Percentiles rank a stretch among this genome's conserved stretches.
Conservation (phyloP, 2,888 invertebrate genomes). For the Calliopum simillimum region DNA sequence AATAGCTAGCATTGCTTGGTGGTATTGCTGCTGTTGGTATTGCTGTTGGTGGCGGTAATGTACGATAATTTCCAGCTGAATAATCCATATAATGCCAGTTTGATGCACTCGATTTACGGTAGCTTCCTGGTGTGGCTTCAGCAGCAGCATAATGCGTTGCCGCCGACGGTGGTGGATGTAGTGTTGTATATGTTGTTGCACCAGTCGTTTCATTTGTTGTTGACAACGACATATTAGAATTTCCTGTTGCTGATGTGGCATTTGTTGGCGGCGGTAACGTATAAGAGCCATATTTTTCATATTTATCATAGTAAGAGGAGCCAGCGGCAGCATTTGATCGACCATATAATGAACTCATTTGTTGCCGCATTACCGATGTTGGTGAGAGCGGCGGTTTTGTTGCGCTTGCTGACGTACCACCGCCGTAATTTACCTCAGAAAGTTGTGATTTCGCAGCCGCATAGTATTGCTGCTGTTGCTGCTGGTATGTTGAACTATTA, state of each 20-base stretch:
- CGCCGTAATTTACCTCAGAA: constrained; percentile 51
- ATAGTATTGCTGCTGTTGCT: constrained; percentile 46
- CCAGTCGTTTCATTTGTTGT: constrained; percentile 15
- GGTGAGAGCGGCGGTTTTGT: constrained; percentile 36
- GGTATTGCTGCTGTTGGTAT: constrained; percentile 31
- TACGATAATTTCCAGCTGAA: constrained; percentile 49
- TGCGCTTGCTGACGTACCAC: constrained; percentile 49
- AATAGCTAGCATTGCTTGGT: constrained; percentile 42
- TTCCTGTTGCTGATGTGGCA: constrained; percentile 33
- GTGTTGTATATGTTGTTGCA: constrained; percentile 19
- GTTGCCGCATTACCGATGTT: constrained; percentile 47
- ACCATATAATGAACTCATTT: constrained; percentile 26
- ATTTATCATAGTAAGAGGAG: constrained; percentile 54
- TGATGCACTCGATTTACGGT: constrained; percentile 50
- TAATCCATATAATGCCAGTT: constrained; percentile 56
- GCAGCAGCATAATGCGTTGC: constrained; percentile 31
- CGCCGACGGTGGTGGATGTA: constrained; percentile 5
- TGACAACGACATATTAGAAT: background rate
- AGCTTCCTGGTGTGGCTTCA: constrained; percentile 41
- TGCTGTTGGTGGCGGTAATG: constrained; percentile 48
- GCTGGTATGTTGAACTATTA: constrained; percentile 41
- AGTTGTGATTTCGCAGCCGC: constrained; percentile 49
- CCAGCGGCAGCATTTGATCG: constrained; percentile 41
- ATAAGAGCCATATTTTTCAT: constrained; percentile 53
- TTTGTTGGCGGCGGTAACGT: constrained; percentile 43